phyloP scores from a whole-genome alignment of 2,797 vertebrate genomes.

The Alectoris magna region DNA sequence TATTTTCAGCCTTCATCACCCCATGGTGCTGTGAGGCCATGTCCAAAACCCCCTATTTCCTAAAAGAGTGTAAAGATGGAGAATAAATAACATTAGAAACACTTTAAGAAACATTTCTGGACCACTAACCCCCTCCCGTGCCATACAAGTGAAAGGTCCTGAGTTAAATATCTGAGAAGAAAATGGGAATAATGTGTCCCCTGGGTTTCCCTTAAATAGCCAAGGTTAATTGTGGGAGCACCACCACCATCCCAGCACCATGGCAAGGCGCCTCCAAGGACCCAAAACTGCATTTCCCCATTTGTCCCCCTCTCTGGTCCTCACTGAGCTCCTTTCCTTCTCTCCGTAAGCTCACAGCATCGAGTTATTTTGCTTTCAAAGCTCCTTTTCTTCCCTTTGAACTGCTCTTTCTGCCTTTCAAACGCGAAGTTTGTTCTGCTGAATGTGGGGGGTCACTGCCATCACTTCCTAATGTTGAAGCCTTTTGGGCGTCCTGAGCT shows the following conservation, averaged over 20 bases:
- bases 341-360: background rate
- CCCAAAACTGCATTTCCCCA: background rate
- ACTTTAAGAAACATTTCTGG: background rate
- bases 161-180: background rate
- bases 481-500: background rate
- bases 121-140: background rate
- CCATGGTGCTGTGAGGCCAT: background rate
- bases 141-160: background rate
- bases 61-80: background rate
- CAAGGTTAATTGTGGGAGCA: background rate
- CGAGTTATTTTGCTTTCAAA: background rate
- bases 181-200: background rate
- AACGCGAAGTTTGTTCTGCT: background rate
- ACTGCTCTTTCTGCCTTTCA: too few relatives aligned
- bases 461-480: background rate
- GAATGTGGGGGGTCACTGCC: background rate
- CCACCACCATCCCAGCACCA: background rate
- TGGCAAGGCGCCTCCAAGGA: background rate
- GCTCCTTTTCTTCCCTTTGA: too few relatives aligned
- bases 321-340: background rate
- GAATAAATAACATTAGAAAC: background rate
- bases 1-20: background rate
- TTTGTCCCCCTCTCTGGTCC: background rate
- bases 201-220: background rate
- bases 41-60: background rate